Conservation (phyloP, 1,140 invertebrate genomes). For the Gryon sp. region DNA sequence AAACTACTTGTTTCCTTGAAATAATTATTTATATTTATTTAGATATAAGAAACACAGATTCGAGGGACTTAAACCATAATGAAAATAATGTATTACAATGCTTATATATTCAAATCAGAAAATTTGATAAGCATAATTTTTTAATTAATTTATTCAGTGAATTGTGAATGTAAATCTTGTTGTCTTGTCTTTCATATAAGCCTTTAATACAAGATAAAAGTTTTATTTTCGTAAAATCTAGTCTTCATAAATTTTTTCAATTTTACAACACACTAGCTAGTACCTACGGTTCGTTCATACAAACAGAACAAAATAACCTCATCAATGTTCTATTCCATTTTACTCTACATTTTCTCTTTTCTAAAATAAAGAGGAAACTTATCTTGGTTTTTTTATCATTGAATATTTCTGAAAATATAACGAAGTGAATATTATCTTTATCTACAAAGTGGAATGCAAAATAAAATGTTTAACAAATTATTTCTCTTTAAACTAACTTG, state of each 20-base stretch:
- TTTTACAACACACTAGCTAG: constrained; percentile 4
- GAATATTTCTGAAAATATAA: neutral
- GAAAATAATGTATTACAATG: too few species aligned
- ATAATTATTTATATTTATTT: too few species aligned
- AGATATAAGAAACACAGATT: too few species aligned
- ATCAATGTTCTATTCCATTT: constrained; percentile 34
- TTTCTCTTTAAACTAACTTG: too few species aligned
- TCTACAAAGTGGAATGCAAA: constrained; percentile 10
- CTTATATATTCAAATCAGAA: too few species aligned
- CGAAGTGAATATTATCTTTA: constrained; percentile 14
- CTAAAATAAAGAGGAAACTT: constrained; percentile 35
- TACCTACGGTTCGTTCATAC: constrained; percentile 19
- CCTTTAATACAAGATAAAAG: neutral
- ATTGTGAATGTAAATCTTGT: neutral
- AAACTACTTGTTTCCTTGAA: too few species aligned
- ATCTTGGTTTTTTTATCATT: constrained; percentile 28
- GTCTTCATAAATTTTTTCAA: constrained; percentile 7
- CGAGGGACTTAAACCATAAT: too few species aligned
- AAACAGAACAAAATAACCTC: constrained; percentile 24
- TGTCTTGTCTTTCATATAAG: neutral
- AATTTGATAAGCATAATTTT: neutral
- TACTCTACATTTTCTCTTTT: constrained; percentile 21
- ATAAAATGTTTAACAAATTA: too few species aligned
- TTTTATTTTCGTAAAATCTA: constrained; percentile 11
- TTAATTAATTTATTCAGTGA: neutral